phyloP scores from a whole-genome alignment of 2,113 vertebrate genomes.

The Pogonocichla stellata region DNA sequence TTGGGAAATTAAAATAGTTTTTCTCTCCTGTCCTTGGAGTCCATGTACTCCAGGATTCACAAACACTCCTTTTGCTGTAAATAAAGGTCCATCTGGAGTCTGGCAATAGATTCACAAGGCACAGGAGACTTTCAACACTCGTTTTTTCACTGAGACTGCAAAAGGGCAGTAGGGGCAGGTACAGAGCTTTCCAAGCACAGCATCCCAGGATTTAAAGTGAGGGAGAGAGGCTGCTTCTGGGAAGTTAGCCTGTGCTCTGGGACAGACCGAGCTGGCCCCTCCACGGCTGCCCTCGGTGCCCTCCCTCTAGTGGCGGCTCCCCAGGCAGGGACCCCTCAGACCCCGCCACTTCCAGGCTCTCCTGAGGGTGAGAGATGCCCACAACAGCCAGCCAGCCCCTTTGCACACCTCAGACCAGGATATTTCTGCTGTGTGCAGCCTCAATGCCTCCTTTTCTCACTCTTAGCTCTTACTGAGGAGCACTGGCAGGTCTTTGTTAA shows the following conservation, averaged over 20 bases:
- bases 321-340: neutral
- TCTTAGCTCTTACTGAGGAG: neutral
- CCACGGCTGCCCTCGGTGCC: rapidly evolving
- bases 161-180: neutral
- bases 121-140: neutral
- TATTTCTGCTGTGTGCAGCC: neutral
- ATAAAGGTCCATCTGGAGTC: neutral
- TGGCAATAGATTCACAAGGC: neutral
- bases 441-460: neutral
- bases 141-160: neutral
- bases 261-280: rapidly evolving
- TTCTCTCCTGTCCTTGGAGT: neutral
- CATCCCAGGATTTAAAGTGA: neutral
- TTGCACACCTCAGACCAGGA: rapidly evolving
- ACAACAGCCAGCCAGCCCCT: rapidly evolving
- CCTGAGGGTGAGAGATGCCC: rapidly evolving
- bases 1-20: neutral
- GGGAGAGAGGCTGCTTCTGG: neutral
- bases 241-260: neutral
- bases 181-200: neutral
- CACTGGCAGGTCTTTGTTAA: neutral
- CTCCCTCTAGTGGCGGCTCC: neutral
- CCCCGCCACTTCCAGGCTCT: neutral
- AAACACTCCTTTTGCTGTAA: neutral
- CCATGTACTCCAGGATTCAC: neutral